Evolutionary conservation across 1,140 invertebrate genomes (phyloP).

Genomic region (Maniola jurtina): DNA sequence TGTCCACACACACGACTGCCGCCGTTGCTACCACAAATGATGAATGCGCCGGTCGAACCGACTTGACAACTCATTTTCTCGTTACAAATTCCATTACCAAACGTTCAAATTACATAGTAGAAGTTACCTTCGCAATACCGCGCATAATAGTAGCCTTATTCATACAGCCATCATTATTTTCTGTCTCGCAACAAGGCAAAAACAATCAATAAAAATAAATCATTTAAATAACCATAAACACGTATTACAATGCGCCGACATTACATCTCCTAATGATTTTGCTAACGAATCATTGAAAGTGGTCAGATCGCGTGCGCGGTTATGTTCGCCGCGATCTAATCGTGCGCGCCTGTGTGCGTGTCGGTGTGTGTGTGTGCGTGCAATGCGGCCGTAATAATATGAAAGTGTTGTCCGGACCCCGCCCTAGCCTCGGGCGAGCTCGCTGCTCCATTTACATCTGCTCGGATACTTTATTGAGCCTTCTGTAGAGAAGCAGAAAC

Average conservation of each 20-base stretch:
- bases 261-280: slow-evolving; percentile 78
- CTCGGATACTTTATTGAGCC: slow-evolving; percentile 73
- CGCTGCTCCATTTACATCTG: slow-evolving; percentile 75
- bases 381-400: slow-evolving; percentile 75
- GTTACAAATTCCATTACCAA: slow-evolving; percentile 67
- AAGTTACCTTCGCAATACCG: slow-evolving; percentile 68
- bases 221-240: slow-evolving; percentile 79
- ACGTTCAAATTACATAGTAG: slow-evolving; percentile 70
- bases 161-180: slow-evolving; percentile 74
- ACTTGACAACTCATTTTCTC: slow-evolving; percentile 76
- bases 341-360: slow-evolving; percentile 38
- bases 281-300: slow-evolving; percentile 79
- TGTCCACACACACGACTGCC: slow-evolving; percentile 54
- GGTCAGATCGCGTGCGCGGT: slow-evolving; percentile 68
- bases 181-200: slow-evolving; percentile 77
- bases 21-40: slow-evolving; percentile 44
- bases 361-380: slow-evolving; percentile 60
- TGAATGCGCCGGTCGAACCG: slow-evolving; percentile 54
- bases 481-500: slow-evolving; percentile 60
- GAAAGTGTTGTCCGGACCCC: slow-evolving; percentile 76
- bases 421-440: slow-evolving; percentile 69
- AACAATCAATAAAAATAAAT: slow-evolving; percentile 79
- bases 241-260: slow-evolving; percentile 75
- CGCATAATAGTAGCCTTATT: slow-evolving; percentile 71
- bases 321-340: slow-evolving; percentile 60